phyloP scores from a whole-genome alignment of 2,113 vertebrate genomes.

The Rhinopomastus cyanomelas region DNA sequence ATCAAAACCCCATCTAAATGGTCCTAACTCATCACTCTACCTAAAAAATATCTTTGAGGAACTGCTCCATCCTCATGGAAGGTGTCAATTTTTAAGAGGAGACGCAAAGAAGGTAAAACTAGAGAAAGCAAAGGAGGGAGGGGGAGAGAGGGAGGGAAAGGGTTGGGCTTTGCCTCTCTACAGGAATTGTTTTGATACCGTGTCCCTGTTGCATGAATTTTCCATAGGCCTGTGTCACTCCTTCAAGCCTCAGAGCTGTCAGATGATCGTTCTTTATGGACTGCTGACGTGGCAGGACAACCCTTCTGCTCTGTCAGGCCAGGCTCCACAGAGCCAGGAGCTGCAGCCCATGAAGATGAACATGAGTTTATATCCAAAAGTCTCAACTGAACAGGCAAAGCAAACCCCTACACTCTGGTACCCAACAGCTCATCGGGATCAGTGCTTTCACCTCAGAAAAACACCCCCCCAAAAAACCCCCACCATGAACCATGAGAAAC shows the following conservation, averaged over 20 bases:
- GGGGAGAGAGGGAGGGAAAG: neutral
- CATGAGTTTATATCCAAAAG: neutral
- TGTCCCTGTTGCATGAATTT: conserved; percentile 55
- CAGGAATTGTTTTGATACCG: conserved; percentile 55
- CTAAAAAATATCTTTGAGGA: neutral
- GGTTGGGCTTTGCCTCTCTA: neutral
- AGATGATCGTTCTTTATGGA: conserved; percentile 28
- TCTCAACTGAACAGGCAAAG: neutral
- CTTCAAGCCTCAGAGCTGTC: conserved; percentile 53
- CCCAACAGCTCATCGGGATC: neutral
- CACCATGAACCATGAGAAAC: neutral
- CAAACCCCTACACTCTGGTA: neutral
- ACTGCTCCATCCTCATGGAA: neutral
- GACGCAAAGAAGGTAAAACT: conserved; percentile 3
- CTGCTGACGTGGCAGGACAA: conserved; percentile 50
- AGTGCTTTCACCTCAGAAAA: neutral
- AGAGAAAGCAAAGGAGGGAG: neutral
- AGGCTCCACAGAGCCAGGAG: neutral
- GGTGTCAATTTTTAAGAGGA: neutral
- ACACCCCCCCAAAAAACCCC: accelerated
- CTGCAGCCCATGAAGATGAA: neutral
- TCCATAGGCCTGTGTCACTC: conserved; percentile 46
- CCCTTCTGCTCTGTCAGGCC: conserved; percentile 17
- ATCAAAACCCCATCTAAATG: neutral
- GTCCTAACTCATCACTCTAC: neutral